A percentile compares a stretch with the other conserved stretches of the same genome.
Evolutionary conservation across 2,113 vertebrate species (phyloP).

Genomic region (Lagopus muta): DNA sequence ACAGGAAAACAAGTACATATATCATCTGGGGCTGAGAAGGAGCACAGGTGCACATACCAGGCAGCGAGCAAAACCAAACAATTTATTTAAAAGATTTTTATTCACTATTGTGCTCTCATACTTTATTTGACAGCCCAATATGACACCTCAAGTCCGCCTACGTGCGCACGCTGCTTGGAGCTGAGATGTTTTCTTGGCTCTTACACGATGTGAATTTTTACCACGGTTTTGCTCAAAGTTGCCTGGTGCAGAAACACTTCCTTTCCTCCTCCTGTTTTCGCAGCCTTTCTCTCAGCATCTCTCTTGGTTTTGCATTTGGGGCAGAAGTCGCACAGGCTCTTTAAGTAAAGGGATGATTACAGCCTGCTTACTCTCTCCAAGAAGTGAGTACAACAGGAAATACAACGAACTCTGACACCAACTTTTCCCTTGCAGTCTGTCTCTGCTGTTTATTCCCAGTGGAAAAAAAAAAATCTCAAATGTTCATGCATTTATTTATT

Average conservation of each 20-base stretch:
- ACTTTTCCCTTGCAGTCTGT: neutral
- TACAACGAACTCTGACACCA: neutral
- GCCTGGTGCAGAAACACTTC: neutral
- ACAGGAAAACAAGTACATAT: constrained; percentile 34
- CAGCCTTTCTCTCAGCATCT: neutral
- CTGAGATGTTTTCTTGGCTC: constrained; percentile 41
- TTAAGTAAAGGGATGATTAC: neutral
- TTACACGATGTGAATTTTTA: neutral
- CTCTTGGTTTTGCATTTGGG: neutral
- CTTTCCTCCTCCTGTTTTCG: neutral
- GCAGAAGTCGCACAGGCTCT: neutral
- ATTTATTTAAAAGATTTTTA: constrained; percentile 52
- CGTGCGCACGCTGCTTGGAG: neutral
- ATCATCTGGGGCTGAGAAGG: constrained; percentile 34
- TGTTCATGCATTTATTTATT: neutral
- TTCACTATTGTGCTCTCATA: neutral
- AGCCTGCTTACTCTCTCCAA: neutral
- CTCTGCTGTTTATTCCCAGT: neutral
- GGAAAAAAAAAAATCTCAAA: neutral
- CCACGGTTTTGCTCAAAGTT: neutral
- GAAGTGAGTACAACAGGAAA: neutral
- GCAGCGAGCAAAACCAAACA: constrained; percentile 1
- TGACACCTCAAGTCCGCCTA: neutral
- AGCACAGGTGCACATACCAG: constrained; percentile 44
- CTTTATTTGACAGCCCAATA: neutral